phyloP scores from a whole-genome alignment of 2,113 vertebrate species.

The Anhinga rufa region DNA sequence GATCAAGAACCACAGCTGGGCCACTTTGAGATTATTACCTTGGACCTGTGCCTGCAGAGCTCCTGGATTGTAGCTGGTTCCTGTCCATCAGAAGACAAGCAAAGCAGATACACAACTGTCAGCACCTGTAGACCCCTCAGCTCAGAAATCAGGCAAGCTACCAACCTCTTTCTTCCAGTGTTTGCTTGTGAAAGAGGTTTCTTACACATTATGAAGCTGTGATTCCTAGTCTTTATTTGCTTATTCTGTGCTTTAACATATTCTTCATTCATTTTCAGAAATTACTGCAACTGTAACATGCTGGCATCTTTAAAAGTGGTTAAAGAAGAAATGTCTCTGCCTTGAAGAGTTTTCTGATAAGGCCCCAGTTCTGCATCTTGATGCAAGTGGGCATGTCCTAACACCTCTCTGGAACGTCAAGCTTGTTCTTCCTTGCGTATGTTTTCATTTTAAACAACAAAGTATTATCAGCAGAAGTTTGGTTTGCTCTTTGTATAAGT shows the following conservation, averaged over 20 bases:
- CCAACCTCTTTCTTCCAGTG: not conserved
- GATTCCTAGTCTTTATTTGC: not conserved
- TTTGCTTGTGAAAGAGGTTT: not conserved
- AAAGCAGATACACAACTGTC: constrained; percentile 16
- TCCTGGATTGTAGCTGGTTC: not conserved
- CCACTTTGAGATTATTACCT: constrained; percentile 17
- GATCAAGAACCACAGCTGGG: constrained; percentile 43
- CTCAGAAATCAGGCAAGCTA: constrained; percentile 18
- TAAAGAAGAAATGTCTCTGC: not conserved
- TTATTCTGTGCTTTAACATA: not conserved
- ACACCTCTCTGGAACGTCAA: not conserved
- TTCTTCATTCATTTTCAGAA: not conserved
- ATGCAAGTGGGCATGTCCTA: not conserved
- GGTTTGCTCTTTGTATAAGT: not conserved
- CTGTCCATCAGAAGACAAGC: not conserved
- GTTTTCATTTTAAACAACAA: not conserved
- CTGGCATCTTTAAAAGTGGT: not conserved
- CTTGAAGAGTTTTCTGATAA: constrained; percentile 8
- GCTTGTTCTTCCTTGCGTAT: not conserved
- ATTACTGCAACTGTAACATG: not conserved
- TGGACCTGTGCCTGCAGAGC: constrained; percentile 16
- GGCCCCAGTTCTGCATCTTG: not conserved
- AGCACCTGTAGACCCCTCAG: not conserved
- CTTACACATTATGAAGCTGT: not conserved
- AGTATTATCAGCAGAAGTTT: not conserved